Conservation (phyloP, 2,888 invertebrate genomes). For the Trachelus stipa region DNA sequence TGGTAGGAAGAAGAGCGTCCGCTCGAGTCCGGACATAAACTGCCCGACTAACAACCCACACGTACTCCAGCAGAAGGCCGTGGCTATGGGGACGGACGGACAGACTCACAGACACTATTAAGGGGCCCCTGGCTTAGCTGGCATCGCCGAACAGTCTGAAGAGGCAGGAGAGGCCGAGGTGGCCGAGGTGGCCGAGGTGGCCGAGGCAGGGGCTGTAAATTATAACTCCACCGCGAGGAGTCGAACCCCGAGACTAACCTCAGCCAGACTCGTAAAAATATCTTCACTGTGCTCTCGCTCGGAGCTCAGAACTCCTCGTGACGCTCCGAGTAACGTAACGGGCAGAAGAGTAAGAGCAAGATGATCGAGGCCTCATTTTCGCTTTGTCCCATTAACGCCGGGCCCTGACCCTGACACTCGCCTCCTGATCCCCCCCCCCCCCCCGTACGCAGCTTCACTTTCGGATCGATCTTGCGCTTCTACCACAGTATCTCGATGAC, state of each 20-base stretch:
- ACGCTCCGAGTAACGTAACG: constrained; percentile 21
- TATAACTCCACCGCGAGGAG: constrained; percentile 64
- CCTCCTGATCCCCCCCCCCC: background rate
- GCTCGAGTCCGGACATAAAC: constrained; percentile 47
- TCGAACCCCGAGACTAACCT: constrained; percentile 46
- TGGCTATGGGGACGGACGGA: constrained; percentile 32
- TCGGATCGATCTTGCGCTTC: background rate
- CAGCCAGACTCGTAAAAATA: constrained; percentile 57
- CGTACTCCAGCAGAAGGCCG: constrained; percentile 43
- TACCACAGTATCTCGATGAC: background rate
- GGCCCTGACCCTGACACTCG: background rate
- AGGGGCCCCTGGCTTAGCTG: constrained; percentile 37
- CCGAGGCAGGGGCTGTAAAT: constrained; percentile 54
- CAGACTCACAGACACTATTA: constrained; percentile 44
- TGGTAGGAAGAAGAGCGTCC: constrained; percentile 14
- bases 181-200: constrained; percentile 5
- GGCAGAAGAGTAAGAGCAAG: background rate
- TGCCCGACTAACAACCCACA: constrained; percentile 64
- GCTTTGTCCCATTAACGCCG: constrained; percentile 41
- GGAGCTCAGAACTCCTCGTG: constrained; percentile 22
- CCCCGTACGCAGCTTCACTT: background rate
- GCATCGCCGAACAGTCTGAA: constrained; percentile 26
- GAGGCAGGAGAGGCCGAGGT: background rate
- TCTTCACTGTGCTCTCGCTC: constrained; percentile 29
- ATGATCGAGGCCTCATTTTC: constrained; percentile 23